These are phyloP conservation scores for Takifugu rubripes DNA, from an alignment of 2,797 vertebrate genomes.

Conservation along the genomic window DNA sequence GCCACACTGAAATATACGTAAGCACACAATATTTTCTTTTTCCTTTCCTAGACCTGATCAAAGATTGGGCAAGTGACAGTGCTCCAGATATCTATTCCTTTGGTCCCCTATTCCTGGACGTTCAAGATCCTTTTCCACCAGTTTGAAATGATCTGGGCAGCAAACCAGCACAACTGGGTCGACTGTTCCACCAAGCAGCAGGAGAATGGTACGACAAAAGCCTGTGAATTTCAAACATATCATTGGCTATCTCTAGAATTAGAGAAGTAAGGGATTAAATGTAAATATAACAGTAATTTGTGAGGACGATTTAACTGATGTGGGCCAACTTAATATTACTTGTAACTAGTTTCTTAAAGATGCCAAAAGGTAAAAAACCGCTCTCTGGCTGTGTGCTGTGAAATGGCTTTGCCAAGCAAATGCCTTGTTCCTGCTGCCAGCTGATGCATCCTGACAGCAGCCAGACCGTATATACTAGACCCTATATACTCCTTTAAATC, in stretches of 20 bases:
- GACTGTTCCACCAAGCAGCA: slow-evolving; percentile 99
- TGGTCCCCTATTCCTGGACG: slow-evolving; percentile 95
- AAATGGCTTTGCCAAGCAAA: slow-evolving; percentile 3
- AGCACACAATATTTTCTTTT: not conserved
- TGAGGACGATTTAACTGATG: too few species aligned
- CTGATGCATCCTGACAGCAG: slow-evolving; percentile 2
- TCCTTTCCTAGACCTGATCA: slow-evolving; percentile 84
- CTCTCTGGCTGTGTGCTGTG: too few species aligned
- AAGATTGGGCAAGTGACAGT: slow-evolving; percentile 96
- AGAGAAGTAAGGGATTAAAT: not conserved
- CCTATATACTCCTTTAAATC: slow-evolving; percentile 16
- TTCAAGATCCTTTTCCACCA: slow-evolving; percentile 98
- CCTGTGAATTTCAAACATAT: not conserved
- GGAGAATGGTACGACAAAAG: slow-evolving; percentile 85
- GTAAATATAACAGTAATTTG: too few species aligned
- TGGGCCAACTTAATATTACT: too few species aligned
- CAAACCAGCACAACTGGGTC: slow-evolving; percentile 98
- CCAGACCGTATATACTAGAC: slow-evolving; percentile 27
- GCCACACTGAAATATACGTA: not conserved
- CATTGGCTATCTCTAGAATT: not conserved
- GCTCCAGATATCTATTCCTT: slow-evolving; percentile 98
- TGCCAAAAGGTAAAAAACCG: not conserved
- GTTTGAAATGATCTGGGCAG: slow-evolving; percentile 99
- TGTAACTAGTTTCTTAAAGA: not conserved
- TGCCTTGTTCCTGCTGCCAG: slow-evolving; percentile 14